Evolutionary conservation across 2,797 vertebrate genomes (phyloP).

Genomic region (Melanotaenia pygmaea): DNA sequence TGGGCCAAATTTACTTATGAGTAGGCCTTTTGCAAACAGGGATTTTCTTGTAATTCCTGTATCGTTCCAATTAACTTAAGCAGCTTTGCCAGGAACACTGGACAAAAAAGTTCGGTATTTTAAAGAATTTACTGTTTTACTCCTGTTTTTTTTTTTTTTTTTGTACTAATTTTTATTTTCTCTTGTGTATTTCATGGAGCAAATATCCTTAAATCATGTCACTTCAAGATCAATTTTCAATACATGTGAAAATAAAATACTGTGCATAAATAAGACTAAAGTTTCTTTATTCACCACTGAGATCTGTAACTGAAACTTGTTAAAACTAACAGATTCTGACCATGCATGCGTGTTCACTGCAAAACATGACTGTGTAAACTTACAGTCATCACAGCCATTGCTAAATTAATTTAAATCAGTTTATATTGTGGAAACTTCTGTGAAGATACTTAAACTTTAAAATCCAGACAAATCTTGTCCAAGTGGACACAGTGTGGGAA

Average conservation of each 20-base stretch:
- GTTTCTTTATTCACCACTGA: not conserved
- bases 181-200: not conserved
- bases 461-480: not conserved
- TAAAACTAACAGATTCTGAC: not conserved
- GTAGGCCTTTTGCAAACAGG: not conserved
- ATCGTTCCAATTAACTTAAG: slow-evolving; percentile 6
- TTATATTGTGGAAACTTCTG: not conserved
- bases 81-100: not conserved
- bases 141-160: not conserved
- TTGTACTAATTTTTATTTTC: not conserved
- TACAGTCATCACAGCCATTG: not conserved
- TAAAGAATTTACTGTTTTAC: not conserved
- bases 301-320: not conserved
- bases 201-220: not conserved
- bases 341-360: not conserved
- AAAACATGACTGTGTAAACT: not conserved
- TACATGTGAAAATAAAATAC: slow-evolving; percentile 8
- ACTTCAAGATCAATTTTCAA: not conserved
- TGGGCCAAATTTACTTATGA: not conserved
- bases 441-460: not conserved
- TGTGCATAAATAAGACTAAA: not conserved
- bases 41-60: not conserved
- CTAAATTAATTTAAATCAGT: not conserved
- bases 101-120: not conserved
- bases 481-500: not conserved